Evolutionary conservation across 2,888 invertebrate genomes (phyloP).

Genomic region (Operophtera brumata): DNA sequence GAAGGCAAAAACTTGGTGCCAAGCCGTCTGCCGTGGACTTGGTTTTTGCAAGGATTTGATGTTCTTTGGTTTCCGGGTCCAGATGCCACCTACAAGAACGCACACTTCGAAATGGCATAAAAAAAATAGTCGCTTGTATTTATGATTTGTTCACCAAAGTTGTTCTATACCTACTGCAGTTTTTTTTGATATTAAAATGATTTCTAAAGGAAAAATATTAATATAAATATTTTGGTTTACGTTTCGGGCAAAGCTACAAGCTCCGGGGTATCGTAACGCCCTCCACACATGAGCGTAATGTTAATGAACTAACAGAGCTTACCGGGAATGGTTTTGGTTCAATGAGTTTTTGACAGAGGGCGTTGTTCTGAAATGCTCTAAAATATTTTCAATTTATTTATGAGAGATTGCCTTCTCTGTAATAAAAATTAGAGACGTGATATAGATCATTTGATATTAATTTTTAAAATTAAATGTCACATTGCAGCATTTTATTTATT

Average conservation of each 20-base stretch:
- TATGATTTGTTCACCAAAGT: not conserved
- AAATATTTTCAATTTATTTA: not conserved
- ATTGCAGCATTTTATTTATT: too few species aligned
- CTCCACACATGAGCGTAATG: constrained; percentile 44
- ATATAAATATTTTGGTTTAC: not conserved
- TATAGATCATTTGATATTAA: too few species aligned
- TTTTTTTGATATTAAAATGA: not conserved
- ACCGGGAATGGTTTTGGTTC: constrained; percentile 52
- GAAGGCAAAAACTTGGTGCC: constrained; percentile 63
- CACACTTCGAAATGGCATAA: constrained; percentile 1
- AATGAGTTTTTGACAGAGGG: constrained; percentile 50
- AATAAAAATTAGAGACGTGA: too few species aligned
- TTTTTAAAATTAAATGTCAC: too few species aligned
- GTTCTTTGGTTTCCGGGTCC: constrained; percentile 29
- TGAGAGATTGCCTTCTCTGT: too few species aligned
- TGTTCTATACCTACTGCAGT: not conserved
- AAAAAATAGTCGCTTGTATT: not conserved
- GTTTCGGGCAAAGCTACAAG: not conserved
- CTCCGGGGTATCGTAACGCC: constrained; percentile 50
- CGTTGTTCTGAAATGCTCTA: constrained; percentile 35
- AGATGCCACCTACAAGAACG: constrained; percentile 11
- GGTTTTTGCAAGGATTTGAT: constrained; percentile 29
- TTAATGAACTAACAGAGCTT: constrained; percentile 48
- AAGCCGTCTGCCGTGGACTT: constrained; percentile 52
- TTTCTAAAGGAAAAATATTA: not conserved